A percentile compares a stretch with the other conserved stretches of the same genome.
Conservation (phyloP, 2,113 vertebrate species). For the Saguinus imperator region DNA sequence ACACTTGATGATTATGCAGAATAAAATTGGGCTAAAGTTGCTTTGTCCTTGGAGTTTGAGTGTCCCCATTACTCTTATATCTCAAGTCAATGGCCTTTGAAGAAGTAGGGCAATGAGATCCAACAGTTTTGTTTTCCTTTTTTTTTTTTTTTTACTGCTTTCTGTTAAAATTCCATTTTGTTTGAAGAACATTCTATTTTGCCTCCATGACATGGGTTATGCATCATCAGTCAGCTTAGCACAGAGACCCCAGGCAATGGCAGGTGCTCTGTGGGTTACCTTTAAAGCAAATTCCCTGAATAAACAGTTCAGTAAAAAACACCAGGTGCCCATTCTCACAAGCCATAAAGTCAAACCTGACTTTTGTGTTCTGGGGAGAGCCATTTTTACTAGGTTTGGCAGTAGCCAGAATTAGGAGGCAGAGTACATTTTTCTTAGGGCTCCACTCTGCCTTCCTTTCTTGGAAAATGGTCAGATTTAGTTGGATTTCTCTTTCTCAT, state of each 20-base stretch:
- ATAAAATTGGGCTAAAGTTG: not conserved
- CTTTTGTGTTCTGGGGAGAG: conserved; percentile 44
- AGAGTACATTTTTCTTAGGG: conserved; percentile 18
- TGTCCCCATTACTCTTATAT: not conserved
- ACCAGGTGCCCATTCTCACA: conserved; percentile 61
- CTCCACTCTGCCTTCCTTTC: not conserved
- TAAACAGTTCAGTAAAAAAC: conserved; percentile 67
- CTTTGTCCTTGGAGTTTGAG: not conserved
- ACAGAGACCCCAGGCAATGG: conserved; percentile 32
- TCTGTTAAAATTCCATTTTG: conserved; percentile 27
- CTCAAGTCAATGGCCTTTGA: not conserved
- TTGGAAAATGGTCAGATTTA: conserved; percentile 41
- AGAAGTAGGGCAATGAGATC: not conserved
- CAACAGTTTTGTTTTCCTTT: not conserved
- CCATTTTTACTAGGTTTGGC: conserved; percentile 40
- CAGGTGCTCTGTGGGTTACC: conserved; percentile 46
- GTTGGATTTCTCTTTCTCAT: conserved; percentile 45
- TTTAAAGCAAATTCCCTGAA: conserved; percentile 59
- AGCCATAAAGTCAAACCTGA: conserved; percentile 59
- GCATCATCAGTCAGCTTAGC: not conserved
- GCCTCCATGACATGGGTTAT: conserved; percentile 9
- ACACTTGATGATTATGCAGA: not conserved
- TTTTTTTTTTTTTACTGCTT: not conserved
- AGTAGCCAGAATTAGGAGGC: conserved; percentile 47
- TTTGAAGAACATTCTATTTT: conserved; percentile 31